These are phyloP conservation scores for Harpegnathos saltator DNA, from an alignment of 1,140 invertebrate genomes.

Conservation along the genomic window DNA sequence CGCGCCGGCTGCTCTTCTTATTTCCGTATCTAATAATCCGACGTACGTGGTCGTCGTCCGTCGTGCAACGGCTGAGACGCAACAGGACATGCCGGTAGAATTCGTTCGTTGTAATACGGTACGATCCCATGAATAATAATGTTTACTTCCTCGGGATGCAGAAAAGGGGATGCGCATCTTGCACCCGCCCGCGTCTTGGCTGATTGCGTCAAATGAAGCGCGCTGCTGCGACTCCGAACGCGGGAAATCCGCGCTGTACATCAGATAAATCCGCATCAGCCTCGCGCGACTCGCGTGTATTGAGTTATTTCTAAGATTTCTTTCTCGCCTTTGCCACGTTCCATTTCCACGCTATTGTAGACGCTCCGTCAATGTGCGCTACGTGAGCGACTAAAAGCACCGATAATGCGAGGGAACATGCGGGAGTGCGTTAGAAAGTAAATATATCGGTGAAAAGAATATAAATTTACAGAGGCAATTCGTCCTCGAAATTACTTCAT, in stretches of 20 bases:
- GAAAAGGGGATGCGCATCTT: slow-evolving; percentile 15
- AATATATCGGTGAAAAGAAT: slow-evolving; percentile 45
- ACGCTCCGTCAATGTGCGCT: slow-evolving; percentile 2
- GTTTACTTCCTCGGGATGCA: slow-evolving; percentile 38
- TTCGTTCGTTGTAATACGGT: slow-evolving; percentile 68
- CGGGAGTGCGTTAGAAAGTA: slow-evolving; percentile 5
- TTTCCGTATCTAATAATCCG: slow-evolving; percentile 63
- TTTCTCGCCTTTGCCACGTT: slow-evolving; percentile 38
- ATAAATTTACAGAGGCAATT: slow-evolving; percentile 6
- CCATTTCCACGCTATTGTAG: slow-evolving; percentile 16
- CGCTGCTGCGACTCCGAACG: slow-evolving; percentile 30
- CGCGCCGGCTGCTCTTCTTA: slow-evolving; percentile 1
- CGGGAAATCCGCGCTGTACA: slow-evolving; percentile 25
- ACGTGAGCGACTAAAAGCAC: slow-evolving; percentile 14
- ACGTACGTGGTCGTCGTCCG: slow-evolving; percentile 52
- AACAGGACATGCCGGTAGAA: slow-evolving; percentile 45
- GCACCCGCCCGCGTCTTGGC: slow-evolving; percentile 35
- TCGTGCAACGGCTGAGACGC: slow-evolving; percentile 30
- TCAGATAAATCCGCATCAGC: slow-evolving; percentile 58
- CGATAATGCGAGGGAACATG: slow-evolving; percentile 9
- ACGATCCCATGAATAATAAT: slow-evolving; percentile 76
- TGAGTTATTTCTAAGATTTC: slow-evolving; percentile 50
- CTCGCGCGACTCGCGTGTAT: slow-evolving; percentile 17
- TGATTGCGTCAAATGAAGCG: slow-evolving; percentile 72
- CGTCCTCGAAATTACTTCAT: background rate